Percentiles rank a stretch among this genome's conserved stretches.
Evolutionary conservation across 2,113 vertebrate species (phyloP).

Genomic region (Phaetusa simplex): DNA sequence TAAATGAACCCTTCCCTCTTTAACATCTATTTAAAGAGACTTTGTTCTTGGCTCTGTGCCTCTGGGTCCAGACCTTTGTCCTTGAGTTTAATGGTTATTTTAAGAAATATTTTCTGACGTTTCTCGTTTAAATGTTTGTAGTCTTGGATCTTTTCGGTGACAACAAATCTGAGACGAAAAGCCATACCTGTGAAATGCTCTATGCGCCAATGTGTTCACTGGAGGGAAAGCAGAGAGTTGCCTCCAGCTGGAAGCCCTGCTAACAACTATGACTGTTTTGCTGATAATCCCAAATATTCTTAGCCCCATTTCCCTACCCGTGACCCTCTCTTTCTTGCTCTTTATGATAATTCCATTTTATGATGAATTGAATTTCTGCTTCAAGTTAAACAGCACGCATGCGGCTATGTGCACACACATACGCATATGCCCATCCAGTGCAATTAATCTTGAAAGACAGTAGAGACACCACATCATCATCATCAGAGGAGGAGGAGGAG

Average conservation of each 20-base stretch:
- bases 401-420: background rate
- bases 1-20: slow-evolving; percentile 32
- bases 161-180: background rate
- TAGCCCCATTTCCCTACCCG: background rate
- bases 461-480: background rate
- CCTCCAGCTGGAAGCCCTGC: background rate
- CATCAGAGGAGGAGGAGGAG: background rate
- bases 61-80: background rate
- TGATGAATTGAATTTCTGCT: background rate
- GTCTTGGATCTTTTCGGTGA: background rate
- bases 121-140: background rate
- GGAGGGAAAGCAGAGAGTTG: background rate
- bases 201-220: background rate
- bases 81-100: slow-evolving; percentile 30
- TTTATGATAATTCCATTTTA: background rate
- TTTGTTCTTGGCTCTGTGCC: background rate
- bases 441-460: background rate
- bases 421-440: rapidly evolving
- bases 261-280: background rate
- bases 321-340: background rate
- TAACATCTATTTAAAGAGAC: slow-evolving; percentile 66
- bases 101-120: slow-evolving; percentile 18
- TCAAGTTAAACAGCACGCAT: rapidly evolving
- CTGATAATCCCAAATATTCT: background rate
- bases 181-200: background rate